Percentiles rank a stretch among this genome's conserved stretches.
phyloP scores from a whole-genome alignment of 2,888 invertebrate species.

The Hirudinaria manillensis region DNA sequence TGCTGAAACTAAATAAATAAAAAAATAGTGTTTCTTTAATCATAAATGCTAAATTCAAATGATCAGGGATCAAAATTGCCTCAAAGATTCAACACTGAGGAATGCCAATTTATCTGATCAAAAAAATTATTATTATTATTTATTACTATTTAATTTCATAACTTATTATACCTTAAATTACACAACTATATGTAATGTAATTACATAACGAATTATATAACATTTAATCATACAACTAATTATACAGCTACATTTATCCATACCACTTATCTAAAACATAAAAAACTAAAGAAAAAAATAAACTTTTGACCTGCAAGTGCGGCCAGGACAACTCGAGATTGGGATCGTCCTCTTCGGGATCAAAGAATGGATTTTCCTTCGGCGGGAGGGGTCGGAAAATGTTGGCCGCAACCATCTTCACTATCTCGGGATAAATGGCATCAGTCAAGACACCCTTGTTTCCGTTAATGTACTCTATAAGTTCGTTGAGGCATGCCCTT shows the following conservation, averaged over 20 bases:
- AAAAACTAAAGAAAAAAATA: slow-evolving; percentile 4
- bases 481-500: slow-evolving; percentile 88
- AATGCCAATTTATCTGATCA: slow-evolving; percentile 2
- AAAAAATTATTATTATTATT: not conserved
- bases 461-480: slow-evolving; percentile 88
- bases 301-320: slow-evolving; percentile 66
- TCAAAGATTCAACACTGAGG: not conserved
- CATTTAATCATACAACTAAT: too few relatives aligned
- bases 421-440: slow-evolving; percentile 93
- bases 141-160: too few relatives aligned
- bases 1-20: not conserved
- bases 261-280: too few relatives aligned
- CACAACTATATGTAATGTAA: not conserved
- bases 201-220: too few relatives aligned
- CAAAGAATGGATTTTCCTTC: slow-evolving; percentile 82
- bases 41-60: not conserved
- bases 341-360: slow-evolving; percentile 96
- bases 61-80: not conserved
- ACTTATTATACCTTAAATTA: not conserved
- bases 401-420: slow-evolving; percentile 82
- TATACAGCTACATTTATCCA: too few relatives aligned
- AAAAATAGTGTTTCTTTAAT: not conserved
- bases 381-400: slow-evolving; percentile 97
- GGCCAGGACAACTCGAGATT: slow-evolving; percentile 91
- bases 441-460: slow-evolving; percentile 90